These are phyloP conservation scores for Epizoanthus illoricatus DNA, from an alignment of 92 coral and sea anemone genomes.

Conservation along the genomic window DNA sequence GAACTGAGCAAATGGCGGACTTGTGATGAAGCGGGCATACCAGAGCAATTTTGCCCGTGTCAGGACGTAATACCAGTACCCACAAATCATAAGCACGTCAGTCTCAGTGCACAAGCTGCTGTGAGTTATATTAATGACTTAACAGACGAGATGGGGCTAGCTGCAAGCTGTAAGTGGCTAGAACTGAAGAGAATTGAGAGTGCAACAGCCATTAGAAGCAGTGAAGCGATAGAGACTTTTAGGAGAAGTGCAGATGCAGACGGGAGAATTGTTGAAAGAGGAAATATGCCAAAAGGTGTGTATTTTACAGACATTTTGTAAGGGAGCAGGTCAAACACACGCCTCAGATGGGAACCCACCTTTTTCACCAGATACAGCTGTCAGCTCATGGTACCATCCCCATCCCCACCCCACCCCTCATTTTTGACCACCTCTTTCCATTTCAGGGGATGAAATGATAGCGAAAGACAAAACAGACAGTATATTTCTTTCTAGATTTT, in stretches of 20 bases:
- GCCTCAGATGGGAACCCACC: too few relatives aligned
- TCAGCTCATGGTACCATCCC: too few relatives aligned
- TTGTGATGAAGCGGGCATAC: conserved; percentile 47
- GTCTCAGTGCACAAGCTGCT: conserved; percentile 39
- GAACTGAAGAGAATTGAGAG: conserved; percentile 30
- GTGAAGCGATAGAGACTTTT: conserved; percentile 43
- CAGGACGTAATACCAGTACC: conserved; percentile 37
- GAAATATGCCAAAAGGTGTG: neutral
- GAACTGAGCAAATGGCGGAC: conserved; percentile 21
- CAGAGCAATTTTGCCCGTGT: conserved; percentile 50
- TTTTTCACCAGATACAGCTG: too few relatives aligned
- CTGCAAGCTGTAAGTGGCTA: conserved; percentile 32
- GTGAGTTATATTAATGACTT: conserved; percentile 33
- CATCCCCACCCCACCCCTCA: neutral
- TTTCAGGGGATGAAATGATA: too few relatives aligned
- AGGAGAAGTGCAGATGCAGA: conserved; percentile 37
- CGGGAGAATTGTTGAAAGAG: neutral
- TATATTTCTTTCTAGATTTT: too few relatives aligned
- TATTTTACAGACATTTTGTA: too few relatives aligned
- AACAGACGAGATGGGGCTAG: conserved; percentile 15
- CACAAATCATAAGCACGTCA: conserved; percentile 33
- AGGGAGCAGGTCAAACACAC: too few relatives aligned
- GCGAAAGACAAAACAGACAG: too few relatives aligned
- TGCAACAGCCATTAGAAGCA: conserved; percentile 35
- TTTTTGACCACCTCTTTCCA: neutral